Evolutionary conservation across 2,113 vertebrate genomes (phyloP), one percentile per base, ranked within the genome.

Genomic region (Athene cunicularia): DNA sequence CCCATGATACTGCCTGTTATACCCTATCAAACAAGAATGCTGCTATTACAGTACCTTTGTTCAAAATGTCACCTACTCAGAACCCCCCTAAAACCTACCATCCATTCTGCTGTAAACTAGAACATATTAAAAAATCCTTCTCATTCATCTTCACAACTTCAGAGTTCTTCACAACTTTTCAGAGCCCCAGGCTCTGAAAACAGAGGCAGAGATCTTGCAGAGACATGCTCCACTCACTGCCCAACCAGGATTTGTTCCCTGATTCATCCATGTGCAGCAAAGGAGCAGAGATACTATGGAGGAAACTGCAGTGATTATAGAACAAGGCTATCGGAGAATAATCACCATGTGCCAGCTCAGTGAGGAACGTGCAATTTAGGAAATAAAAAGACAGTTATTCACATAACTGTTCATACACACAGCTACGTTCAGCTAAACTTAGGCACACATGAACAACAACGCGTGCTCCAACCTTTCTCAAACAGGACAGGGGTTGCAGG

Each of bases 181-280:
- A 47, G 45, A 47, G 24, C 41, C 18, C 26, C 53, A 28, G 26
- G 56, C 32, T 88, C n/a, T 59, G 58, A 15, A 41, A 67, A 32
- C 1, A 6, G 47, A 72, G 60, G 32, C 74, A 92, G n/a, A 59
- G 26, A 11, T 72, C 37, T 59, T 11, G 1, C 9, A 37, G 62
- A 52, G 33, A 41, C 47, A 63, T 82, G 26, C 26, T 79, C 30
- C 53, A n/a, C 80, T 56, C n/a, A 12, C 41, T n/a, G n/a, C 37
- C 41, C 24, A 35, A 12, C 8, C 22, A 72, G 12, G 17, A 68
- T 88, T 71, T 90, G 11, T 26, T 86, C 47, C 79, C 32, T 0
- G 2, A 3, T 68, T 83, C 58, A 68, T 50, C 32, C 4, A 33
- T 0, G 0, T 5, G 37, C n/a, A 72, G 60, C 32, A 71, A 71